Base-by-base conservation (phyloP, 2,888 invertebrate genomes). In the Synergus gifuensis region DNA sequence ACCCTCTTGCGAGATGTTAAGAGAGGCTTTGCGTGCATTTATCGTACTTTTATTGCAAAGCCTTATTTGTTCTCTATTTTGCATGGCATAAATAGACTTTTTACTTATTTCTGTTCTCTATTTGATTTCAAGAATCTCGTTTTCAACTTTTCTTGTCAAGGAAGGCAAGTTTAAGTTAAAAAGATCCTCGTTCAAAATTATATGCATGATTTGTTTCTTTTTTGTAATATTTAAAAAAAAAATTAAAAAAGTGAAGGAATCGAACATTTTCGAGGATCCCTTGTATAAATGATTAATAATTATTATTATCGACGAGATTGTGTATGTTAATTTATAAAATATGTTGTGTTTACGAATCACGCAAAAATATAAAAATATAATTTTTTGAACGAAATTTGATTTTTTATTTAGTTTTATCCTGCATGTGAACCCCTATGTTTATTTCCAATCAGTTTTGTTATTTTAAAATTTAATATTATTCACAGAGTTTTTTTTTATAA, bases 301-400 rank as follows among this genome's bases (percentile, higher is more conserved):
- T 86, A 86, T 88, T 85, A 85, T 84, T 85, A 84, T 80, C 82
- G 87, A 85, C 86, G 84, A 88, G 88, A 91, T 90, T 90, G 91
- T 91, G 90, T 92, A 92, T 89, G 91, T 91, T 91, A 91, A 92
- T 91, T 92, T 91, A 91, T 92, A 91, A 91, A 91, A 90, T 90
- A 91, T 91, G 91, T 92, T 91, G 91, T 91, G 90, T 90, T 91
- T 89, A 88, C 88, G 85, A 91, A 88, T 88, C 91, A 91, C 91
- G 91, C 91, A 91, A 91, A 90, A 91, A 89, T 91, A 90, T 88
- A 90, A 91, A 91, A 91, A 92, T 91, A 91, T 91, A 92, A 92
- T 91, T 92, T 92, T 83, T 92, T 91, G 91, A 91, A 91, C 87
- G 87, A 89, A 90, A 58, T 83, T 83, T 77, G 28, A 18, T 69